phyloP scores from a whole-genome alignment of 1,140 invertebrate species.

The Belonocnema kinseyi region DNA sequence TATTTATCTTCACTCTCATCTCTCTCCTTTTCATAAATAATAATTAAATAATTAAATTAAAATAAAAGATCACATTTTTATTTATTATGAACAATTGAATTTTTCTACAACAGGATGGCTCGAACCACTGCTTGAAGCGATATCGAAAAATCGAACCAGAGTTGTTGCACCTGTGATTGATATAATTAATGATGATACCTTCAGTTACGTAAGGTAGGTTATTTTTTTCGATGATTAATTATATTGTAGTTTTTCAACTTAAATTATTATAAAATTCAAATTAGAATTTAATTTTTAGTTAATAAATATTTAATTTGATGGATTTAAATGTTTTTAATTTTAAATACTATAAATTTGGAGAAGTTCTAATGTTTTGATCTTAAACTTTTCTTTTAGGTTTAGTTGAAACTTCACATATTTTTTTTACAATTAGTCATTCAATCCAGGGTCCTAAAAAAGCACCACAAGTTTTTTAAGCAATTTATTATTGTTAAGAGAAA shows the following conservation, averaged over 20 bases:
- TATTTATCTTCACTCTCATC: slow-evolving; percentile 34
- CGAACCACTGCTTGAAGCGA: slow-evolving; percentile 87
- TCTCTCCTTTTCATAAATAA: not conserved
- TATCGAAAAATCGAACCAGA: slow-evolving; percentile 82
- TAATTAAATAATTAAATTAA: not conserved
- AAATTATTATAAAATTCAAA: not conserved
- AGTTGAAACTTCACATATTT: no score
- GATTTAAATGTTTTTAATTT: not conserved
- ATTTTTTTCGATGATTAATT: not conserved
- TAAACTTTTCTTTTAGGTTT: no score
- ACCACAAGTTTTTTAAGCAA: no score
- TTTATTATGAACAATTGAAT: slow-evolving; percentile 25
- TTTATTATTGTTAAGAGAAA: no score
- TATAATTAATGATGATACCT: slow-evolving; percentile 94
- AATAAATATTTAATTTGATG: not conserved
- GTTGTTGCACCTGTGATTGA: slow-evolving; percentile 97
- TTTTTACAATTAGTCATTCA: no score
- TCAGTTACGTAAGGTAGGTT: slow-evolving; percentile 85
- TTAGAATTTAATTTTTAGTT: not conserved
- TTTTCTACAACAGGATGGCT: slow-evolving; percentile 84
- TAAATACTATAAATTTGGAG: no score
- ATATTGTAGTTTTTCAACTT: slow-evolving; percentile 5
- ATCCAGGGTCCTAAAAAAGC: no score
- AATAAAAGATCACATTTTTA: no score
- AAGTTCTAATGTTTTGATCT: no score